Base-by-base conservation (phyloP, 2,113 vertebrate genomes). In the Burhinus oedicnemus region DNA sequence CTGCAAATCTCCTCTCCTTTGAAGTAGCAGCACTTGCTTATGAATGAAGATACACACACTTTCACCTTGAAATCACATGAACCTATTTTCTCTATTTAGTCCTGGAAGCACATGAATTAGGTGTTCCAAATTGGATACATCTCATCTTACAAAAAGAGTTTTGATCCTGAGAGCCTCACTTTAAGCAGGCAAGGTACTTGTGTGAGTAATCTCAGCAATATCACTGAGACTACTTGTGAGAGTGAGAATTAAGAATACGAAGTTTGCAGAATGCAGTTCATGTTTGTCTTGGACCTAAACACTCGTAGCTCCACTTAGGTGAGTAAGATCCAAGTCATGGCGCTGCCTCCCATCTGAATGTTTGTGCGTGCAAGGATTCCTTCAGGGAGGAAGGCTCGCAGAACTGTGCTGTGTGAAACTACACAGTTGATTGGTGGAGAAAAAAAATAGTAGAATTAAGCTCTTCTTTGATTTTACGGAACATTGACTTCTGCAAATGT, bases 401-500 rank as follows among this genome's bases (percentile, higher is more conserved):
- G 51, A 55, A 22, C 47, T 82, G 65, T 0, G 1, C 32, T 42
- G 8, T 26, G 61, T 36, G 72, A 78, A 95, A 91, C 47, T 6
- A 32, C 3, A 3, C 27, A 38, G 61, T 1, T 95, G 86, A 94
- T 27, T 69, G 91, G 83, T 3, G 17, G 81, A 69, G 83, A 26
- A 15, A 86, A 89, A 83, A 95, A 94, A 91, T 9, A 71, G 83
- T 34, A 96, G 89, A 95, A 89, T 95, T 93, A 94, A 97, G 78
- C 89, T 87, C 89, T 66, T 90, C 95, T 97, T 96, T 96, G 96
- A 95, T 96, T 97, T 95, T 95, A 93, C 0, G 5, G 87, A 95
- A 91, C 93, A 95, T 92, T 87, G 97, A 91, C 95, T 95, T 89
- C 94, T 95, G 93, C 84, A 97, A 97, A 97, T 95, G 87, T 95